phyloP scores from a whole-genome alignment of 1,140 invertebrate genomes.

The Holcopasites calliopsidis region DNA sequence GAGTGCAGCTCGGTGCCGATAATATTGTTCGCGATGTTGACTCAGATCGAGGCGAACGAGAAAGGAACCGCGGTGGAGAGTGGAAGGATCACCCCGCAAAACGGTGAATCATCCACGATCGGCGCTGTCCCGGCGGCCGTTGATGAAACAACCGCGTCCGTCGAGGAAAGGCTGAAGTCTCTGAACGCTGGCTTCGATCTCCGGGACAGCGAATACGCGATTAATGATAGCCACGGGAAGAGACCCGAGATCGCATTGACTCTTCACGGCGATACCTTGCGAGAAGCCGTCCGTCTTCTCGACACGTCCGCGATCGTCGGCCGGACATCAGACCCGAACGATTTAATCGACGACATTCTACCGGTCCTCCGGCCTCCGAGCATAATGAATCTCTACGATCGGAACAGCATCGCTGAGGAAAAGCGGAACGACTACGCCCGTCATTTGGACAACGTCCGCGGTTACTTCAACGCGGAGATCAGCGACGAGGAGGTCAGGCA shows the following conservation, averaged over 20 bases:
- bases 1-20: conserved; percentile 76
- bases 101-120: too few relatives aligned
- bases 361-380: conserved; percentile 28
- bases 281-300: conserved; percentile 34
- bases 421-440: conserved; percentile 33
- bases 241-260: conserved; percentile 46
- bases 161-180: conserved; percentile 11
- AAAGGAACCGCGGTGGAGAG: background rate
- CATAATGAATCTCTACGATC: conserved; percentile 7
- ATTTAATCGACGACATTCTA: conserved; percentile 20
- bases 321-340: background rate
- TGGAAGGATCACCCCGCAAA: background rate
- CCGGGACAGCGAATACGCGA: conserved; percentile 57
- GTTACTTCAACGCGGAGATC: conserved; percentile 21
- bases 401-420: background rate
- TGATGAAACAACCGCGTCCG: background rate
- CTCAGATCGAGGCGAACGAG: conserved; percentile 64
- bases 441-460: conserved; percentile 35
- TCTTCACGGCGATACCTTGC: conserved; percentile 51
- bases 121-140: too few relatives aligned
- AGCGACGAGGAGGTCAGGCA: conserved; percentile 31
- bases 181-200: conserved; percentile 56
- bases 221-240: background rate
- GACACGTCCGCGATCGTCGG: conserved; percentile 5
- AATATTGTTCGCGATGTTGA: conserved; percentile 77